Evolutionary conservation across 2,797 vertebrate genomes (phyloP).

Genomic region (Fringilla coelebs): DNA sequence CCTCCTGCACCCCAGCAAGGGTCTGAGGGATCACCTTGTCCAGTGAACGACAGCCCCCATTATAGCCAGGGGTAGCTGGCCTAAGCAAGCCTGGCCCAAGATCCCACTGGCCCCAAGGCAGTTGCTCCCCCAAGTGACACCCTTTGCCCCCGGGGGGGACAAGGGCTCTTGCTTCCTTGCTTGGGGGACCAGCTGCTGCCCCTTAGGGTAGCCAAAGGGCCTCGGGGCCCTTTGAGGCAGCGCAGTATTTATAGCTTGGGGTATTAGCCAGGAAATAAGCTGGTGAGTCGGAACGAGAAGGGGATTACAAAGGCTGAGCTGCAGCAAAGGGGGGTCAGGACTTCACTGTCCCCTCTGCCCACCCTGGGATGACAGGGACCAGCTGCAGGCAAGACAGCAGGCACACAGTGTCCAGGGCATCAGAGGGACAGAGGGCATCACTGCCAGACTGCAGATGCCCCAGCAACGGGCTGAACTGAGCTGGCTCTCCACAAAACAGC

Average conservation of each 20-base stretch:
- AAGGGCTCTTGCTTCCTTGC: not conserved
- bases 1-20: not conserved
- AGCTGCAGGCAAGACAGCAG: not conserved
- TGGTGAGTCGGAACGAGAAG: not conserved
- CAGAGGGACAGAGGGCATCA: not conserved
- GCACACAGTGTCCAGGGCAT: fast-evolving
- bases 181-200: not conserved
- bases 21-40: not conserved
- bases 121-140: not conserved
- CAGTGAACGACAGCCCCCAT: not conserved
- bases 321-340: not conserved
- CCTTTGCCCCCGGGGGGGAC: not conserved
- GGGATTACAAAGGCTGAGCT: conserved; percentile 24
- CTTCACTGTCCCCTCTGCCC: not conserved
- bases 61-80: fast-evolving
- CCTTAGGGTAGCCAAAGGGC: not conserved
- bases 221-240: not conserved
- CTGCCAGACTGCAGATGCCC: not conserved
- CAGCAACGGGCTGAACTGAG: not conserved
- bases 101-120: not conserved
- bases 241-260: conserved; percentile 63
- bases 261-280: conserved; percentile 67
- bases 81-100: not conserved
- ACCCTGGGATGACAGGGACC: not conserved
- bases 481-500: not conserved